Evolutionary conservation across 35 echinoderm and acorn worm species (phyloP), one percentile per base, ranked within the genome.

Genomic region (Anneissia japonica): DNA sequence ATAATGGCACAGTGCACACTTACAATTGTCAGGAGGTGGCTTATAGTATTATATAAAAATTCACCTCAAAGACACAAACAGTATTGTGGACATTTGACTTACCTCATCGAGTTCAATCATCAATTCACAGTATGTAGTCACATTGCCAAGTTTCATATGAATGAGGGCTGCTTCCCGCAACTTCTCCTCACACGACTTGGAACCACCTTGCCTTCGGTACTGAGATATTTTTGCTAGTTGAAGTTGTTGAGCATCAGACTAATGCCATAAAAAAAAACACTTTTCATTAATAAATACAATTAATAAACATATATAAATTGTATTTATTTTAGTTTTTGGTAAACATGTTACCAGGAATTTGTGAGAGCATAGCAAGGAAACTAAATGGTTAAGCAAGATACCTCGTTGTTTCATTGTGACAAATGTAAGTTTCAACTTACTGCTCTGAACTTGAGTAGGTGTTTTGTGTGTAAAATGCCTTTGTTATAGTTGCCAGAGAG

Each of bases 41-140:
- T n/a, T n/a, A n/a, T n/a, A n/a, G n/a, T n/a, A n/a, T n/a, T n/a
- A n/a, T n/a, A n/a, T n/a, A n/a, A n/a, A n/a, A n/a, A n/a, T n/a
- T n/a, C n/a, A n/a, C n/a, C n/a, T n/a, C n/a, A n/a, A n/a, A n/a
- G n/a, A 64, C 51, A 64, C 12, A 64, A 64, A n/a, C 12, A 64
- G n/a, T n/a, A 64, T 64, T 64, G n/a, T 64, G 51, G n/a, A 1
- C 9, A 45, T 33, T 32, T 82, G 0, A 74, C 91, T 85, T 26
- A 99, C 96, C 92, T 99, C 96, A 46, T 85, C 92, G 30, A 99
- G 35, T 72, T 94, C 87, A 23, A 99, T 89, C 96, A 99, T 99
- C 34, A 99, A 74, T 37, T 99, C 96, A 94, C 91, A 99, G 55
- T 94, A 99, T 78, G 89, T 93, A 77, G 91, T 82, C 16, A 90